A percentile compares a stretch with the other conserved stretches of the same genome.
Conservation (phyloP, 1,140 invertebrate species). For the Calliopsis andreniformis region DNA sequence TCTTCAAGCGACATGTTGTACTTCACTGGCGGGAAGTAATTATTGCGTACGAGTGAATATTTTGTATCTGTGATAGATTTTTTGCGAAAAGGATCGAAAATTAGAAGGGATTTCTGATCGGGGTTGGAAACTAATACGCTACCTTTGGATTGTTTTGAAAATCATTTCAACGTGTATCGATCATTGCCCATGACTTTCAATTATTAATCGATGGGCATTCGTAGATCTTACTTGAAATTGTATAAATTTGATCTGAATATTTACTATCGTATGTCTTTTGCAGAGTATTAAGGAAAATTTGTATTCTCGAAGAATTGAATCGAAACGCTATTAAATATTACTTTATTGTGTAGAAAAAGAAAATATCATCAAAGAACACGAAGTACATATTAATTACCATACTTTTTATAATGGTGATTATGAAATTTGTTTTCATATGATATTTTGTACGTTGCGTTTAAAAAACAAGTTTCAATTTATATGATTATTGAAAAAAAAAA, state of each 20-base stretch:
- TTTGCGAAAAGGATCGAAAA: conserved; percentile 29
- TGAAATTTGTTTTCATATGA: conserved; percentile 26
- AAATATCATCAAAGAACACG: conserved; percentile 10
- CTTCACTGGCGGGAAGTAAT: conserved; percentile 41
- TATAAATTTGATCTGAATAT: conserved; percentile 21
- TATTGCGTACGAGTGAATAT: conserved; percentile 29
- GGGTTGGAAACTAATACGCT: neutral
- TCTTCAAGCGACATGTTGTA: conserved; percentile 66
- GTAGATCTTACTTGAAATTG: conserved; percentile 29
- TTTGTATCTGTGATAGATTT: conserved; percentile 62
- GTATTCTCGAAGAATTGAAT: conserved; percentile 64
- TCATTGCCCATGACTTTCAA: neutral
- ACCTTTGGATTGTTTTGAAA: conserved; percentile 1
- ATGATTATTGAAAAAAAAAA: conserved; percentile 51
- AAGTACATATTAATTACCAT: conserved; percentile 16
- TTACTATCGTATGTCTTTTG: neutral
- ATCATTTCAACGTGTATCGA: neutral
- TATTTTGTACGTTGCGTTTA: conserved; percentile 37
- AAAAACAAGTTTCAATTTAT: conserved; percentile 40
- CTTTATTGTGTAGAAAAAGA: conserved; percentile 21
- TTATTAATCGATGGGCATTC: conserved; percentile 17
- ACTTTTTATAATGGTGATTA: conserved; percentile 35
- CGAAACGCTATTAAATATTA: conserved; percentile 52
- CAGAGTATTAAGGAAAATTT: conserved; percentile 11
- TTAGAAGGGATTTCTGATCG: conserved; percentile 19